phyloP scores from a whole-genome alignment of 2,888 invertebrate species.

The Oxystoma pomonae region DNA sequence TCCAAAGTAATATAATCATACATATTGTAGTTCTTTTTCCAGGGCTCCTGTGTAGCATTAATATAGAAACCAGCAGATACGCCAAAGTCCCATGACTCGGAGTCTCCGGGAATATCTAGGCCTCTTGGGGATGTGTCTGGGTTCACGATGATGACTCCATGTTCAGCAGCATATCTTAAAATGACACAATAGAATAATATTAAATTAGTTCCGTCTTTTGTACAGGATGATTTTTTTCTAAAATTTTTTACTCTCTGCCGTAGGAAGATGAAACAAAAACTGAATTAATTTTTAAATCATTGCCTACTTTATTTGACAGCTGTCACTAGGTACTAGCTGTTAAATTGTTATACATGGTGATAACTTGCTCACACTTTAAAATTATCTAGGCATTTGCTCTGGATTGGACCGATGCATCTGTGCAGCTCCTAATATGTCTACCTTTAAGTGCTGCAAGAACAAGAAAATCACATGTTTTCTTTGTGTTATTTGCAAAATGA shows the following conservation, averaged over 20 bases:
- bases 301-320: no score
- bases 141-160: slow-evolving; percentile 82
- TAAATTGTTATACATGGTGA: no score
- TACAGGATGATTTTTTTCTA: no score
- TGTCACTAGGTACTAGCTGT: no score
- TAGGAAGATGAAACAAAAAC: not conserved
- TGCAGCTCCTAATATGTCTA: no score
- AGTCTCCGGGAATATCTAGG: slow-evolving; percentile 84
- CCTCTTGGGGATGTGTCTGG: slow-evolving; percentile 97
- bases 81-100: slow-evolving; percentile 92
- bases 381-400: no score
- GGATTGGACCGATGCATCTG: no score
- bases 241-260: not conserved
- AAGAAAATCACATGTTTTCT: no score
- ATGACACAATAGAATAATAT: not conserved
- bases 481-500: no score
- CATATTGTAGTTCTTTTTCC: slow-evolving; percentile 93
- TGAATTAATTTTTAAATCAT: no score
- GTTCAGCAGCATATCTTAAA: slow-evolving; percentile 71
- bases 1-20: slow-evolving; percentile 90
- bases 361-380: no score
- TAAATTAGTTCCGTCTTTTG: not conserved
- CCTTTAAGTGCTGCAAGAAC: no score
- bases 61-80: slow-evolving; percentile 94
- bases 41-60: slow-evolving; percentile 86